Conservation (phyloP, 2,797 vertebrate species). For the Xiphorhynchus erythropygius region DNA sequence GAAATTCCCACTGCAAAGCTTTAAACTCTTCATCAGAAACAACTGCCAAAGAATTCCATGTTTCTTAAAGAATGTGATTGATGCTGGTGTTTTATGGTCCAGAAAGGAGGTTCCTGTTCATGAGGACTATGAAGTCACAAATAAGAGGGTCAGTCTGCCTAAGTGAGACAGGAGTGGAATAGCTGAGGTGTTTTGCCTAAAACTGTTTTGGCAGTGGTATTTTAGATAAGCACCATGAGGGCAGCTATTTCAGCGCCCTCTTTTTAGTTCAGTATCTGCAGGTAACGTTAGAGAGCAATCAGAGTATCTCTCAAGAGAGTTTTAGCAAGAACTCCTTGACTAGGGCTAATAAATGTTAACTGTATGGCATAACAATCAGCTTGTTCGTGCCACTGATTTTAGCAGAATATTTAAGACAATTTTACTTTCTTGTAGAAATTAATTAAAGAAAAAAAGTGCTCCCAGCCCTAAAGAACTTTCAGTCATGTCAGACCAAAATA, state of each 20-base stretch:
- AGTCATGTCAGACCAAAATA: not conserved
- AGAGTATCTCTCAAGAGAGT: not conserved
- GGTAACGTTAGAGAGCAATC: not conserved
- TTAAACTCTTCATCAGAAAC: not conserved
- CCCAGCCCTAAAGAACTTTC: not conserved
- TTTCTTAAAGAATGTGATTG: fast-evolving
- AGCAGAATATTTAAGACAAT: not conserved
- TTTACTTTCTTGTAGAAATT: not conserved
- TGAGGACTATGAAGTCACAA: not conserved
- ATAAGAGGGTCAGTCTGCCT: not conserved
- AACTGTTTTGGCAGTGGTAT: not conserved
- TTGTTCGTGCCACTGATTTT: not conserved
- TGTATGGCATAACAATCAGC: not conserved
- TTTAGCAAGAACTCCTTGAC: not conserved
- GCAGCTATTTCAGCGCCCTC: not conserved
- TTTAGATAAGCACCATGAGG: not conserved
- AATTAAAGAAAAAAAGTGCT: not conserved
- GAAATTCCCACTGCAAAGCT: not conserved
- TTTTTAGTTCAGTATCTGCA: not conserved
- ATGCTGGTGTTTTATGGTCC: not conserved
- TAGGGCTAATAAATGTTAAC: not conserved
- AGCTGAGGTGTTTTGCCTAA: not conserved
- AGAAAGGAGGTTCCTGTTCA: not conserved
- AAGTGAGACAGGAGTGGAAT: not conserved
- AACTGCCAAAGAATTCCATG: not conserved